A percentile compares a stretch with the other conserved stretches of the same genome.
Evolutionary conservation across 2,797 vertebrate species (phyloP).

Genomic region (Loris lydekkerianus): DNA sequence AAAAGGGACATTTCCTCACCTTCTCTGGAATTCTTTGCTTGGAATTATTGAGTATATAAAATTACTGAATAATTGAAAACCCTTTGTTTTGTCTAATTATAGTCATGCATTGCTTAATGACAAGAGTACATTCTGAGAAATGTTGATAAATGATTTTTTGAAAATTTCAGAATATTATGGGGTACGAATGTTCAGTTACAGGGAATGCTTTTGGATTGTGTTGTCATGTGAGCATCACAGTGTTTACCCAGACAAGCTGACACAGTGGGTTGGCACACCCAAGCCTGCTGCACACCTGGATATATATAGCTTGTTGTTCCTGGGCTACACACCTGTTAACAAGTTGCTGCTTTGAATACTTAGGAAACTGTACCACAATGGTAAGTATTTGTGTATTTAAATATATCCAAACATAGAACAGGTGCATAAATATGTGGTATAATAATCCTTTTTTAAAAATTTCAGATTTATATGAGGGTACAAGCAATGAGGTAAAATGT

Average conservation of each 20-base stretch:
- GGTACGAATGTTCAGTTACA: too few species aligned
- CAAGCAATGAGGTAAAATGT: too few species aligned
- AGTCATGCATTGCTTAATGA: background rate
- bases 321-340: background rate
- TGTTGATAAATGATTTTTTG: background rate
- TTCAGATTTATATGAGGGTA: too few species aligned
- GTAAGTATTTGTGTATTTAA: background rate
- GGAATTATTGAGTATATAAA: background rate
- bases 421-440: too few species aligned
- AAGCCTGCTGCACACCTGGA: background rate
- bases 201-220: too few species aligned
- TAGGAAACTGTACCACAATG: background rate
- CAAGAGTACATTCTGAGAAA: background rate
- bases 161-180: too few species aligned
- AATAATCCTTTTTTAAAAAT: too few species aligned
- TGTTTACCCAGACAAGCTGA: background rate
- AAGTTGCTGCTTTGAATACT: background rate
- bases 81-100: conserved; percentile 31
- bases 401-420: background rate
- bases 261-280: too few species aligned
- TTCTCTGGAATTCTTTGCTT: conserved; percentile 44
- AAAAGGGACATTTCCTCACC: background rate
- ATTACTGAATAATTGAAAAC: background rate
- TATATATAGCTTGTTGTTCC: background rate
- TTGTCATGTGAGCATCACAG: background rate